phyloP scores from a whole-genome alignment of 2,113 vertebrate species.

The Antigone vipio region DNA sequence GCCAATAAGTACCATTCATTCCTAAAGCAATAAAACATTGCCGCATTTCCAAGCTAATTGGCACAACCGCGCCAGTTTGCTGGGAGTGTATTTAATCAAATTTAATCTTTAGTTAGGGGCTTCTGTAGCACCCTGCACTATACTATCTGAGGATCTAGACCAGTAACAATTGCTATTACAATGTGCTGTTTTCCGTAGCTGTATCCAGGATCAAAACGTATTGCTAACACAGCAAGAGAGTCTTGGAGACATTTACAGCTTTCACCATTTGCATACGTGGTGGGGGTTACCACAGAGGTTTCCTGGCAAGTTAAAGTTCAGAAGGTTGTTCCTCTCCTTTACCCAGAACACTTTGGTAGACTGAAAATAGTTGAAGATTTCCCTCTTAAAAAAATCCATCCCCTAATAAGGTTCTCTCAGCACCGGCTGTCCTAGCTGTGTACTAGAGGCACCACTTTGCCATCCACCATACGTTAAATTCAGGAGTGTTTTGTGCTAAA shows the following conservation, averaged over 20 bases:
- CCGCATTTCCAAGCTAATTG: neutral
- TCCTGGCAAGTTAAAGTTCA: neutral
- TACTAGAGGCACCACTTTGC: neutral
- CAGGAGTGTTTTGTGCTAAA: neutral
- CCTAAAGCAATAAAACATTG: conserved; percentile 22
- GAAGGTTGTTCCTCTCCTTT: neutral
- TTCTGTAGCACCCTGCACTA: conserved; percentile 6
- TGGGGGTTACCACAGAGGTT: neutral
- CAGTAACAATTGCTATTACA: neutral
- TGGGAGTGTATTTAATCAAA: conserved; percentile 12
- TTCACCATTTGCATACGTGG: neutral
- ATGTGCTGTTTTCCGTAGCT: neutral
- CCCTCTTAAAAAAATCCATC: neutral
- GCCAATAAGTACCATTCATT: conserved; percentile 27
- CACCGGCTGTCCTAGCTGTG: neutral
- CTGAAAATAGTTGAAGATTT: neutral
- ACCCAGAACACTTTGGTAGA: neutral
- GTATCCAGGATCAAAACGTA: neutral
- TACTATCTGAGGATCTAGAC: neutral
- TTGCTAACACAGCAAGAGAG: neutral
- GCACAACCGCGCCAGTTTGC: neutral
- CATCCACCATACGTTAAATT: neutral
- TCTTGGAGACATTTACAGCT: neutral
- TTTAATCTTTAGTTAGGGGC: conserved; percentile 13
- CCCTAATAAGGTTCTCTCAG: neutral